Evolutionary conservation across 2,113 vertebrate species (phyloP), one percentile per base, ranked within the genome.

Genomic region (Vombatus ursinus): DNA sequence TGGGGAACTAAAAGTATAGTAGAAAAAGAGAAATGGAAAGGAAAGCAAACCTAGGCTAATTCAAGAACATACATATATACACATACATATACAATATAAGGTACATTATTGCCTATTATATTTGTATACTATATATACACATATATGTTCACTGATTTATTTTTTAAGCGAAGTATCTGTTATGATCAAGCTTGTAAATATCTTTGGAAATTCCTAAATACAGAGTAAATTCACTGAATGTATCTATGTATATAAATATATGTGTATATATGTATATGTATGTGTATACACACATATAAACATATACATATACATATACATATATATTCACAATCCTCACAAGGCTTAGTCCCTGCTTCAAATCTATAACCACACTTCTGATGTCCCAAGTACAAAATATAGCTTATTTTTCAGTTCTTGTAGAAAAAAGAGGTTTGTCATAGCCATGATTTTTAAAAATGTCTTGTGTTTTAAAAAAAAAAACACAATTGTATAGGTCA

Each of bases 401-500:
- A 50, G 31, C 5, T 49, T 10, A 22, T 50, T 7, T 16, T 37
- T 50, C 3, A 47, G 37, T 8, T 57, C 47, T 48, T 77, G 24
- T 48, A 22, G 28, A n/a, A 51, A 52, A 2, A 89, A 93, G 11
- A 19, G 28, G 1, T 95, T 92, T 92, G 1, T 91, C 8, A 91
- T 8, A 94, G 47, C 25, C 61, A 16, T 52, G 48, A 48, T 94
- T 91, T 44, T 93, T 44, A 50, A 53, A 53, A 53, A 53, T 54
- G 53, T 4, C 11, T 7, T 50, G 50, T 10, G 8, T 91, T 93
- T 94, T 37, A 92, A 49, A 84, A 16, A 26, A 48, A 50, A 91
- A 91, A 31, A 91, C 26, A 92, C 90, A 92, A 96, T 91, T 95
- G 16, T n/a, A 48, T 50, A n/a, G 50, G 31, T 16, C 2, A 91